Conservation (phyloP, 2,888 invertebrate genomes). For the Deilephila elpenor region DNA sequence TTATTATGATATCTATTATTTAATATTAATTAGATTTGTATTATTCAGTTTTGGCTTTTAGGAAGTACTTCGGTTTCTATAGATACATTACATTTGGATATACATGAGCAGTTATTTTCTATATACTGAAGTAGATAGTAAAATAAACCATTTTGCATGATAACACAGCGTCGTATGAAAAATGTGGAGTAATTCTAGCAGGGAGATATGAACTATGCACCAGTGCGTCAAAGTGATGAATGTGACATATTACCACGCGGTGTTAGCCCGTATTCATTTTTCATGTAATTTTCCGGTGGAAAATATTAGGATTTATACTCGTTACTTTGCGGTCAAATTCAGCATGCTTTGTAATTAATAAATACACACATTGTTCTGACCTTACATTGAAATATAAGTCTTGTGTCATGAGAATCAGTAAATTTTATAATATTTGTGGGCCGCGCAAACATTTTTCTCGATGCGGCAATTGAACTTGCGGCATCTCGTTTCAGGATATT, state of each 20-base stretch:
- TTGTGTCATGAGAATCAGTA: no score
- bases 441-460: no score
- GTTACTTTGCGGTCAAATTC: neutral
- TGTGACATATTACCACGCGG: neutral
- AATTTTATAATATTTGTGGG: no score
- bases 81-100: no score
- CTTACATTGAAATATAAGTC: neutral
- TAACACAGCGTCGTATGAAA: constrained; percentile 2
- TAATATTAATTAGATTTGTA: no score
- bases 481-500: no score
- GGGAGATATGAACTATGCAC: neutral
- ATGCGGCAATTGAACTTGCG: no score
- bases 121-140: no score
- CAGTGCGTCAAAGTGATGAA: neutral
- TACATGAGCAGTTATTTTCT: no score
- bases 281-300: constrained; percentile 1
- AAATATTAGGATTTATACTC: neutral
- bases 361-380: neutral
- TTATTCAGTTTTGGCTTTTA: no score
- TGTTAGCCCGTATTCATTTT: constrained; percentile 1
- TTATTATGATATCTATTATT: no score
- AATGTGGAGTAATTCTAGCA: neutral
- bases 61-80: no score
- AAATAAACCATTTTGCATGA: neutral
- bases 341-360: neutral